phyloP scores from a whole-genome alignment of 2,797 vertebrate species.

The Ctenopoma multispine region DNA sequence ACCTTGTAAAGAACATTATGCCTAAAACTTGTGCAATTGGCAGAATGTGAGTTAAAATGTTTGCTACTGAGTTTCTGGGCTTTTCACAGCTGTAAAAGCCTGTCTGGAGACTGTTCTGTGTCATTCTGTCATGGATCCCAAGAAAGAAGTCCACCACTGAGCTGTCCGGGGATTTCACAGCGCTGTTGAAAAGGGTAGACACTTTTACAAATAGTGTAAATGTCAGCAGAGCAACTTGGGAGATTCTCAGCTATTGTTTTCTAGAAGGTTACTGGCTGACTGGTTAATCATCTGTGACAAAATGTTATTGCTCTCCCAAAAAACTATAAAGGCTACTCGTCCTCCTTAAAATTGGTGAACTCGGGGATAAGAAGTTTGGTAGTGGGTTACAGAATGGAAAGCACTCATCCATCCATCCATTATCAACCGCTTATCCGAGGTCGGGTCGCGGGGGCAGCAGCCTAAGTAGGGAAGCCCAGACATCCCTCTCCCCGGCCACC shows the following conservation, averaged over 20 bases:
- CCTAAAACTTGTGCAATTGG: slow-evolving; percentile 6
- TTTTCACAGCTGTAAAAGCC: slow-evolving; percentile 29
- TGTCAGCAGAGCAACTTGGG: slow-evolving; percentile 58
- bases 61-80: neutral
- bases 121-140: slow-evolving; percentile 34
- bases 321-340: slow-evolving; percentile 52
- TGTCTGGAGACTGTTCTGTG: neutral
- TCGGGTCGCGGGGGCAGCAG: no score
- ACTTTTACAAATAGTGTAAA: slow-evolving; percentile 65
- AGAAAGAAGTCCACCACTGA: slow-evolving; percentile 17
- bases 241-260: slow-evolving; percentile 59
- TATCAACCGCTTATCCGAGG: no score
- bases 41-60: neutral
- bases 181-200: slow-evolving; percentile 46
- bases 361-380: slow-evolving; percentile 21
- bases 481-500: no score
- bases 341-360: slow-evolving; percentile 53
- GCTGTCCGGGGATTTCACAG: slow-evolving; percentile 28
- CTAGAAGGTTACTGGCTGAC: slow-evolving; percentile 65
- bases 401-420: no score
- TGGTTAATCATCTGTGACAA: slow-evolving; percentile 75
- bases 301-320: slow-evolving; percentile 48
- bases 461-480: no score
- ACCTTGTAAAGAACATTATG: neutral
- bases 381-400: neutral